Evolutionary conservation across 2,797 vertebrate species (phyloP).

Genomic region (Tympanoctomys barrerae): DNA sequence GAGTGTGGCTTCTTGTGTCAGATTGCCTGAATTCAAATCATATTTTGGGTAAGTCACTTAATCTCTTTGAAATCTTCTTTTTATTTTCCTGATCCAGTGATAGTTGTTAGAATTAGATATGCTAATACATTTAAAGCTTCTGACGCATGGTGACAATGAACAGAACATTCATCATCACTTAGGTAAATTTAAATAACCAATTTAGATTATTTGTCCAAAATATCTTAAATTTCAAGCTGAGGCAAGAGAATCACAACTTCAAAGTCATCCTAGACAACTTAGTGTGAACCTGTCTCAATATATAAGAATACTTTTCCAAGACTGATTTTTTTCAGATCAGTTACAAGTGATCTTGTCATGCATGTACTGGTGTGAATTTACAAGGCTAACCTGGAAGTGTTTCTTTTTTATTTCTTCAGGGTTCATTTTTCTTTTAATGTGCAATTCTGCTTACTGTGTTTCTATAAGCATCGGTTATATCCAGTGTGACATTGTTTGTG

Average conservation of each 20-base stretch:
- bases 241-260: not conserved
- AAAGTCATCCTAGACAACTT: not conserved
- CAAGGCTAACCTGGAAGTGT: not conserved
- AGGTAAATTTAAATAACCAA: not conserved
- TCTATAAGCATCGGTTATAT: not conserved
- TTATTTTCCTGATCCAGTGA: not conserved
- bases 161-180: not conserved
- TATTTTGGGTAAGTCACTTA: slow-evolving; percentile 27
- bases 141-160: not conserved
- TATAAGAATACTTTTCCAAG: not conserved
- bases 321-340: not conserved
- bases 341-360: not conserved
- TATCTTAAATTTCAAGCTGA: slow-evolving; percentile 1
- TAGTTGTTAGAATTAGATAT: not conserved
- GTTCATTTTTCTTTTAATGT: not conserved
- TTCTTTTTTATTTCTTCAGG: not conserved
- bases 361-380: not conserved
- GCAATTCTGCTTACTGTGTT: not conserved
- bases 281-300: not conserved
- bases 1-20: slow-evolving; percentile 47
- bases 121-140: not conserved
- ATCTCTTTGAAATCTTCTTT: not conserved
- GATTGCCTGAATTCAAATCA: slow-evolving; percentile 1
- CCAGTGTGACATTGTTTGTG: not conserved
- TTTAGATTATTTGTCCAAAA: not conserved